Base-by-base conservation (phyloP, 1,140 invertebrate species). In the Leguminivora glycinivorella region DNA sequence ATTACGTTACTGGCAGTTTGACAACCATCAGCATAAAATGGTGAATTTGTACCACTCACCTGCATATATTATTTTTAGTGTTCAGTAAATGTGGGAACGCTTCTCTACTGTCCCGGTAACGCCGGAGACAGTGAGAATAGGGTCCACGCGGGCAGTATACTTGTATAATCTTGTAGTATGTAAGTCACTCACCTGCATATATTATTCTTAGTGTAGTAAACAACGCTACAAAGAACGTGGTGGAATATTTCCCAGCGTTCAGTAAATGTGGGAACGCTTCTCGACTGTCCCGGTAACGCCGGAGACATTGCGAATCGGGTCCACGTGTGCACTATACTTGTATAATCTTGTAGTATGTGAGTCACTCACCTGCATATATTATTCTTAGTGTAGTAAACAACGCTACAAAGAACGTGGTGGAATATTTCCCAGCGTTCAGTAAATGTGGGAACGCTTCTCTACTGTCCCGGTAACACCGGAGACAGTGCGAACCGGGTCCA, bases 221-320 rank as follows among this genome's bases (percentile, higher is more conserved):
- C 19, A 97, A 93, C 3, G 99, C 96, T 4, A 99, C 98, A 70
- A 99, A 95, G 92, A 99, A 99, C 0, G 98, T 98, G 0, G 98
- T 99, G 0, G 98, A 97, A 91, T 99, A 99, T 93, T 99, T 99
- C 60, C 97, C 98, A 19, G 99, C 99, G 92, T 99, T 99, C 0
- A 96, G 97, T 40, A 98, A 91, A 92, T 99, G 98, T 0, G 98
- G 98, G 92, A 99, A 99, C 1, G 96, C 96, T 83, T 99, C 97
- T 76, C 94, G 94, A 0, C 96, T 96, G 85, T 98, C 97, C 0
- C 95, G 89, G 89, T 99, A 99, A 76, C 99, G 96, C 1, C 99
- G 93, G 7, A 99, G 87, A 81, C 99, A 99, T 87, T 99, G 98
- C 97, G 92, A 99, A 99, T 63, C 99, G 5, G 26, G 26, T n/a